Base-by-base conservation (phyloP, 2,888 invertebrate species). In the Apodemia duryi region DNA sequence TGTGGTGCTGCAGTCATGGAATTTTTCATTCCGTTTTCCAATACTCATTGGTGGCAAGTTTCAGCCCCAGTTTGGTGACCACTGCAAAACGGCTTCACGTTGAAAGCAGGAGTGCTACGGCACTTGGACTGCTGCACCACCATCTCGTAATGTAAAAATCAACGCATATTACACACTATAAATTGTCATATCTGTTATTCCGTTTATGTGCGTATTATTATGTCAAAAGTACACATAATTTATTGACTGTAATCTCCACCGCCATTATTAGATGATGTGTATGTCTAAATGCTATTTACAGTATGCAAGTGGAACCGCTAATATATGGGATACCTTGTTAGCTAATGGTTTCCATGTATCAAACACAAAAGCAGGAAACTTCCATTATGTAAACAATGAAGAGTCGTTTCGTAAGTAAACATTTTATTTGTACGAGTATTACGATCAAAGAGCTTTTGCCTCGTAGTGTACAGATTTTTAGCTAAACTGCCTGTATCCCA, bases 321-420 rank as follows among this genome's bases (percentile, higher is more conserved):
- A 57, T 57, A 32, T 57, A 57, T 57, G 57, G 57, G 57, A 57
- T 57, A 57, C 57, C 57, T 57, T 32, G 57, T 29, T 13, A 29
- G 11, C 57, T 57, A 57, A 57, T 57, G 57, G 57, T 57, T 13
- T 32, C 57, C 10, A 57, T 57, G 29, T 57, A 57, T 32, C 57
- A 57, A 57, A 57, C 13, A 57, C 29, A 57, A 57, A 57, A 57
- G 57, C 57, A 57, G 57, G 57, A 57, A 57, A 57, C 57, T 32
- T 13, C 29, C 57, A 29, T 57, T 57, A 49, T 54, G 29, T 54
- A 54, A 54, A 54, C 57, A 57, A 57, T 57, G 57, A 32, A 57
- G 57, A 57, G 29, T 29, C 57, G 32, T 57, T 57, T 57, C 57
- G 29, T 3, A 57, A 57, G 32, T 32, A 57, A 32, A 57, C 29